phyloP scores from a whole-genome alignment of 2,113 vertebrate species.

The Pelodiscus sinensis region DNA sequence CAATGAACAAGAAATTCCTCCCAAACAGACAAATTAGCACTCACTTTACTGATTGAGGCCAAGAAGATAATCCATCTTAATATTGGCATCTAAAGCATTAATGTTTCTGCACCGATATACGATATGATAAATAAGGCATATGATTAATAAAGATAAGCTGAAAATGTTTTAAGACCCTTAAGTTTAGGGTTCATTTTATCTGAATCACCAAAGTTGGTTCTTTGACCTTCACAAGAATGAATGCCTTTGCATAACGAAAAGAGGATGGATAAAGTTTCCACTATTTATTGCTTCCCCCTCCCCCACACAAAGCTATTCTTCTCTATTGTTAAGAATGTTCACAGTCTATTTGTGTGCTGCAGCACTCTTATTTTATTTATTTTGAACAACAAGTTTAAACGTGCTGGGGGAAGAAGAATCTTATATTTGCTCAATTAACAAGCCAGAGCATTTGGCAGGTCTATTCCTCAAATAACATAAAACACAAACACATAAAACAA shows the following conservation, averaged over 20 bases:
- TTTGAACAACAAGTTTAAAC: background rate
- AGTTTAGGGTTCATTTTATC: background rate
- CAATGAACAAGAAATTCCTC: slow-evolving; percentile 11
- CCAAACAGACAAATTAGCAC: background rate
- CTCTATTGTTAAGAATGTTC: background rate
- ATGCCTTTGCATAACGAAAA: background rate
- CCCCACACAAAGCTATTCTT: background rate
- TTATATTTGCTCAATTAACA: slow-evolving; percentile 51
- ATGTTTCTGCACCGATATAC: background rate
- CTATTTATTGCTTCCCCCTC: background rate
- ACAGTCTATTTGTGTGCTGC: background rate
- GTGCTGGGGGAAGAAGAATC: background rate
- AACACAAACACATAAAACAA: background rate
- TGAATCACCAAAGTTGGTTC: background rate
- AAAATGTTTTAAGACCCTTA: background rate
- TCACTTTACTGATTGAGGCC: background rate
- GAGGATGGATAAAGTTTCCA: background rate
- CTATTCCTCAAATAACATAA: slow-evolving; percentile 4
- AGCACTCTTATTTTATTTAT: background rate
- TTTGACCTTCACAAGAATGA: background rate
- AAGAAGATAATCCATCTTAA: background rate
- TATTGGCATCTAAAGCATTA: background rate
- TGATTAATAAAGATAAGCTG: background rate
- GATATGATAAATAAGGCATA: background rate
- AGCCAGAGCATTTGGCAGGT: slow-evolving; percentile 36